Base-by-base conservation (phyloP, 92 coral and sea anemone genomes). In the Micromussa lordhowensis region DNA sequence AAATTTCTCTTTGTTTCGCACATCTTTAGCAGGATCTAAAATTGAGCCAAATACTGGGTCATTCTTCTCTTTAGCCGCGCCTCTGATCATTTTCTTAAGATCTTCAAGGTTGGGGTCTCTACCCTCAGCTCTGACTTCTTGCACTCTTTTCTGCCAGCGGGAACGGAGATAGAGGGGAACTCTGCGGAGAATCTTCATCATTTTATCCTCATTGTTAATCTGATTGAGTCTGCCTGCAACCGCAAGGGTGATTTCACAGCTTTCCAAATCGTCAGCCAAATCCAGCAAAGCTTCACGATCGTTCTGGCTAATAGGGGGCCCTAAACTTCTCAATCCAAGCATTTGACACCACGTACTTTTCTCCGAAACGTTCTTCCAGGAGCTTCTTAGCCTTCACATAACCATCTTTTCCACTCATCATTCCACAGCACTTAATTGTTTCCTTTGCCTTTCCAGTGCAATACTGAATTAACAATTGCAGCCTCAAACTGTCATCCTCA, bases 241-340 rank as follows among this genome's bases (percentile, higher is more conserved):
- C 26, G 75, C 68, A 22, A 92, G 77, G 59, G 75, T 83, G 29
- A 74, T 89, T 40, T 82, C 88, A 76, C 95, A 86, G 86, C 79
- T 89, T 51, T 85, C 86, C 49, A 92, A 78, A 64, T 92, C 92
- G 61, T 92, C 95, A 72, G 92, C 88, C 18, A 92, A 69, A 79
- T 86, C 75, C 30, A 80, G 85, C 57, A 92, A 78, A 75, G 92
- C 92, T 75, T 77, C 88, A 36, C 72, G 49, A 26, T 77, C 58
- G 36, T 78, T 82, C 57, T 44, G 26, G 55, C 72, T 36, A 31
- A 81, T 1, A 40, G 6, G 48, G 6, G 2, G 48, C 48, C 48
- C 48, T 40, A 82, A 91, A 77, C 49, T 87, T 81, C 36, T 77
- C 44, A 21, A 86, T 86, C 95, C 92, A 92, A 17, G 95, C 95